Conservation (phyloP, 1,140 invertebrate species). For the Leptinotarsa defecta region DNA sequence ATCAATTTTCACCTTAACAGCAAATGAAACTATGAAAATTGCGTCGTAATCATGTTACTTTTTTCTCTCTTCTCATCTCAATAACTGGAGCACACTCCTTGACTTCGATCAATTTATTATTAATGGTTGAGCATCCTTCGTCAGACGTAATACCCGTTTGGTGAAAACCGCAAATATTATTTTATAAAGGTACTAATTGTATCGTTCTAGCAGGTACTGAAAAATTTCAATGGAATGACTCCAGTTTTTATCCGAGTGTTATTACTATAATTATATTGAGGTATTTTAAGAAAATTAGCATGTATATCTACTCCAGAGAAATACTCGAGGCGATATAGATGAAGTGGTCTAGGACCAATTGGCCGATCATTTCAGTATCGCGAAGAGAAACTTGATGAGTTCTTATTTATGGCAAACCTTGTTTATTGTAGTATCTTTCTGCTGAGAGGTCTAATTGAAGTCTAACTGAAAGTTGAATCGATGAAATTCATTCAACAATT, state of each 20-base stretch:
- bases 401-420: too few species aligned
- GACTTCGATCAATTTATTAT: conserved; percentile 3
- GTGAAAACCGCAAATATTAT: not conserved
- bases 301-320: not conserved
- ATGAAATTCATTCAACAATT: too few species aligned
- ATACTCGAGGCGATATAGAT: not conserved
- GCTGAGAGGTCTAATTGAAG: too few species aligned
- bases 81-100: not conserved
- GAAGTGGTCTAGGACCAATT: not conserved
- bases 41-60: not conserved
- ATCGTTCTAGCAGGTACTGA: not conserved
- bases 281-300: not conserved
- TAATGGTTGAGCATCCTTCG: not conserved
- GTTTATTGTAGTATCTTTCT: too few species aligned
- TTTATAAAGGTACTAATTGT: not conserved
- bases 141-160: not conserved
- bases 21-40: too few species aligned
- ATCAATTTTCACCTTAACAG: too few species aligned
- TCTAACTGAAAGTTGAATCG: too few species aligned
- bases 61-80: not conserved
- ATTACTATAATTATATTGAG: not conserved
- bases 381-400: too few species aligned
- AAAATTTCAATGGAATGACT: not conserved
- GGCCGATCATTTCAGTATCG: too few species aligned
- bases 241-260: not conserved